These are phyloP conservation scores for Acridotheres tristis DNA, from an alignment of 2,797 vertebrate species.

Conservation along the genomic window DNA sequence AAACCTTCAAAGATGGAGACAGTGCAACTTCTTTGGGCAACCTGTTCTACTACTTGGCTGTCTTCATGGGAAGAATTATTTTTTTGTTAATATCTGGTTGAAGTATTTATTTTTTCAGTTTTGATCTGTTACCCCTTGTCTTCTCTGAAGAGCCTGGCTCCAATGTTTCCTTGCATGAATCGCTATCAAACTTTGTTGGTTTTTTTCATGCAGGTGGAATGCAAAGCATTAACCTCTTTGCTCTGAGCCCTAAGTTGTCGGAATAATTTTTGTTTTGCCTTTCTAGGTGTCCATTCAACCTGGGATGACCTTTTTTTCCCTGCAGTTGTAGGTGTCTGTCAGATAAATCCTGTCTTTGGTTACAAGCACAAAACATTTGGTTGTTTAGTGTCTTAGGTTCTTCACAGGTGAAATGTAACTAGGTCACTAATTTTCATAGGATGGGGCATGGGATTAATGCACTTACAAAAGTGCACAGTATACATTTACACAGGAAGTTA, in stretches of 20 bases:
- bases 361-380: background rate
- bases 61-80: background rate
- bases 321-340: background rate
- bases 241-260: background rate
- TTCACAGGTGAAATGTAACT: background rate
- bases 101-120: background rate
- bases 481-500: background rate
- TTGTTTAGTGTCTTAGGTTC: background rate
- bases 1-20: background rate
- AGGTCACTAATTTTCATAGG: background rate
- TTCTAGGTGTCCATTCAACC: background rate
- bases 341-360: background rate
- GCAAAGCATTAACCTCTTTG: background rate
- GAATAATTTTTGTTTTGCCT: background rate
- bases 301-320: background rate
- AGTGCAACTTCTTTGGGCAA: background rate
- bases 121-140: background rate
- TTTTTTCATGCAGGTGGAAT: background rate
- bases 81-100: background rate
- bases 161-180: rapidly evolving
- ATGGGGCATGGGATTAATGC: background rate
- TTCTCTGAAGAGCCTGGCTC: background rate
- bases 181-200: rapidly evolving
- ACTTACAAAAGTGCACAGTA: background rate
- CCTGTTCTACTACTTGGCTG: background rate